Evolutionary conservation across 1,140 invertebrate genomes (phyloP).

Genomic region (Camponotus vicinus): DNA sequence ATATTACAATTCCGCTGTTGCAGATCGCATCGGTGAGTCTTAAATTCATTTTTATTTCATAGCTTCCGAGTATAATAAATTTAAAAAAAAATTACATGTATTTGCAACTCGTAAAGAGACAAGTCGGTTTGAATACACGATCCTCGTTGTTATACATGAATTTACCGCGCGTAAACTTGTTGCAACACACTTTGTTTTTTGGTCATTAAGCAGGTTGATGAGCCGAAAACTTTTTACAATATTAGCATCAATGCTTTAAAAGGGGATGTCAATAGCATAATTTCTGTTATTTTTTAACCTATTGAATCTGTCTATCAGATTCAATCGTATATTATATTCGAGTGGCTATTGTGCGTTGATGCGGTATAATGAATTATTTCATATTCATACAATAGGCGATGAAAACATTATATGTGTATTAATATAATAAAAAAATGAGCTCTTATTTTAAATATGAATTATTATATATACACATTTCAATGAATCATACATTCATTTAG

Average conservation of each 20-base stretch:
- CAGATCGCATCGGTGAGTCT: no score
- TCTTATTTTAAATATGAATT: neutral
- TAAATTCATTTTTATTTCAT: no score
- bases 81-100: no score
- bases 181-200: no score
- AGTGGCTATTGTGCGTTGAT: slow-evolving; percentile 29
- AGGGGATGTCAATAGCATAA: neutral
- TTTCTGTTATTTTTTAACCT: slow-evolving; percentile 13
- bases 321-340: neutral
- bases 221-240: neutral
- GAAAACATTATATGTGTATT: slow-evolving; percentile 27
- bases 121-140: no score
- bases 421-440: neutral
- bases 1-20: no score
- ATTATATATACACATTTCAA: slow-evolving; percentile 5
- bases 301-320: slow-evolving; percentile 18
- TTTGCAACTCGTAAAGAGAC: no score
- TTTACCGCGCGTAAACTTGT: no score
- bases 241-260: neutral
- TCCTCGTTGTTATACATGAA: no score
- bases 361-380: slow-evolving; percentile 33
- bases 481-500: neutral
- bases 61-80: no score
- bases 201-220: neutral
- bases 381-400: neutral